Evolutionary conservation across 2,113 vertebrate species (phyloP).

Genomic region (Macaca mulatta): DNA sequence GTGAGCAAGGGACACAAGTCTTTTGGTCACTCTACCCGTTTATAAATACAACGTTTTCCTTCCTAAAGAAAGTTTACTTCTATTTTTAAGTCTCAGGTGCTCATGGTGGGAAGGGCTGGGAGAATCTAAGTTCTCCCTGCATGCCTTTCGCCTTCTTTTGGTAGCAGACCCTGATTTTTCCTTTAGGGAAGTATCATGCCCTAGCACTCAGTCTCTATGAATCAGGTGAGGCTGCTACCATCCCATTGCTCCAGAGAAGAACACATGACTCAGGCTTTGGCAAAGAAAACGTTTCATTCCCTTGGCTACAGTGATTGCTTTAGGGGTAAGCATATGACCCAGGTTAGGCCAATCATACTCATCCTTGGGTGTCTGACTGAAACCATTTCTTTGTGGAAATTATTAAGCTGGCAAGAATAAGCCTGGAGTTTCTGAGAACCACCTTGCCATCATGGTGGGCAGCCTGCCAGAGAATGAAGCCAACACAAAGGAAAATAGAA

Average conservation of each 20-base stretch:
- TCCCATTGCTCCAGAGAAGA: neutral
- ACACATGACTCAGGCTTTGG: neutral
- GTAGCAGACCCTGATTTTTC: neutral
- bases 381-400: neutral
- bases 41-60: conserved; percentile 5
- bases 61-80: neutral
- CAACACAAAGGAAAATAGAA: neutral
- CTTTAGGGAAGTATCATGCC: neutral
- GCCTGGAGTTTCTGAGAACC: neutral
- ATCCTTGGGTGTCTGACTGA: neutral
- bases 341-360: neutral
- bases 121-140: neutral
- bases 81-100: neutral
- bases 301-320: neutral
- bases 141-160: neutral
- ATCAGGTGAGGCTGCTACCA: neutral
- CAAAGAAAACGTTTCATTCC: neutral
- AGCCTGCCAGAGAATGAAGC: neutral
- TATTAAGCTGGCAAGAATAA: neutral
- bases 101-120: neutral
- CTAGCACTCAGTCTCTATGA: neutral
- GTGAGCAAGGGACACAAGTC: neutral
- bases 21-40: neutral
- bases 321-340: neutral
- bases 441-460: neutral